phyloP scores from a whole-genome alignment of 2,888 invertebrate genomes.

The Operophtera brumata region DNA sequence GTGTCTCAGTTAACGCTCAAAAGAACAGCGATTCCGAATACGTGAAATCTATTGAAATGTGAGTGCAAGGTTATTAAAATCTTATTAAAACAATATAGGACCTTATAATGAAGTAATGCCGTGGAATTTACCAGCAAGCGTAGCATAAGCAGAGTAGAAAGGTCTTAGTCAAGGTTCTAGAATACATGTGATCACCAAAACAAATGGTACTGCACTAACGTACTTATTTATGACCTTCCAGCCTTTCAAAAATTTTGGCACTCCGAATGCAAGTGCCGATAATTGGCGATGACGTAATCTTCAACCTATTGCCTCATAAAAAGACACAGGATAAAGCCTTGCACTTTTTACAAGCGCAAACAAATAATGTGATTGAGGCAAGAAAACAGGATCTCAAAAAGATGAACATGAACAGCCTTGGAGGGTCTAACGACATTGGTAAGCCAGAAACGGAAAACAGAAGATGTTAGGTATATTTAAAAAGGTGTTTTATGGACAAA shows the following conservation, averaged over 20 bases:
- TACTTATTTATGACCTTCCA: slow-evolving; percentile 35
- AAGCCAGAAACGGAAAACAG: slow-evolving; percentile 15
- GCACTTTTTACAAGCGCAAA: slow-evolving; percentile 66
- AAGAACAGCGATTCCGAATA: slow-evolving; percentile 84
- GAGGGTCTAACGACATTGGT: slow-evolving; percentile 52
- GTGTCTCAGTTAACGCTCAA: slow-evolving; percentile 87
- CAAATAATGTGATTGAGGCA: slow-evolving; percentile 66
- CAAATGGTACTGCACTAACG: no score
- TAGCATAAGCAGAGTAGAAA: no score
- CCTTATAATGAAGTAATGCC: no score
- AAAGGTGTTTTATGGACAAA: no score
- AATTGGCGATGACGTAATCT: slow-evolving; percentile 51
- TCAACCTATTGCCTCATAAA: slow-evolving; percentile 80
- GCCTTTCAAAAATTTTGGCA: slow-evolving; percentile 47
- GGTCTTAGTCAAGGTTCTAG: no score
- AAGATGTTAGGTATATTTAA: not conserved
- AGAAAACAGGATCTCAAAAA: slow-evolving; percentile 57
- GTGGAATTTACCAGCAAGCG: no score
- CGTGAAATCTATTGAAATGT: slow-evolving; percentile 87
- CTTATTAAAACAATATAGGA: no score
- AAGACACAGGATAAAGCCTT: slow-evolving; percentile 75
- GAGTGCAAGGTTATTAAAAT: slow-evolving; percentile 49
- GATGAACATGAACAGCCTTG: slow-evolving; percentile 44
- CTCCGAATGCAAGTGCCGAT: slow-evolving; percentile 62
- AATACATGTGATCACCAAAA: no score